Conservation (phyloP, 2,113 vertebrate species). For the Brienomyrus longianalis region DNA sequence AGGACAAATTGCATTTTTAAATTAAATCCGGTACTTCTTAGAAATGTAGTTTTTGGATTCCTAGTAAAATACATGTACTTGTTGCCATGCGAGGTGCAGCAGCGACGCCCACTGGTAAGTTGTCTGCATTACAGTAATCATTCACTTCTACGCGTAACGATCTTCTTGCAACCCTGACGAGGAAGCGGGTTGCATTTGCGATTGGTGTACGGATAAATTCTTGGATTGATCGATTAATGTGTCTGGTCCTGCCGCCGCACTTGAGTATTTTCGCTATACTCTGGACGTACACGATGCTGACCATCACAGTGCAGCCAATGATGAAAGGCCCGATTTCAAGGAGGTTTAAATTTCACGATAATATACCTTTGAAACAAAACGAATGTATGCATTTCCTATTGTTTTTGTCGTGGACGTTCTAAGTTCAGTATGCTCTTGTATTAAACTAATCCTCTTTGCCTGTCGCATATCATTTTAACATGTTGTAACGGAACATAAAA, state of each 20-base stretch:
- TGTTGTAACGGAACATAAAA: neutral
- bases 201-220: neutral
- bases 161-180: neutral
- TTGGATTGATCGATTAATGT: neutral
- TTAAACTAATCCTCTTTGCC: neutral
- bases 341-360: neutral
- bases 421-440: neutral
- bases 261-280: neutral
- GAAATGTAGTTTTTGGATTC: neutral
- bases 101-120: neutral
- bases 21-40: neutral
- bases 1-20: neutral
- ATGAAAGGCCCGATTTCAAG: neutral
- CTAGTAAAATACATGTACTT: neutral
- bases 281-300: neutral
- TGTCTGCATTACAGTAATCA: neutral
- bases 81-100: neutral
- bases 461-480: neutral
- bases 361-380: neutral
- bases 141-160: neutral
- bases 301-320: neutral
- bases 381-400: neutral
- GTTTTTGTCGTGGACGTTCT: neutral
- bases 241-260: neutral
- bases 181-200: neutral